These are phyloP conservation scores for sheep (Ovis aries) DNA, from an alignment of 2,113 vertebrate species.

Conservation along the genomic window DNA sequence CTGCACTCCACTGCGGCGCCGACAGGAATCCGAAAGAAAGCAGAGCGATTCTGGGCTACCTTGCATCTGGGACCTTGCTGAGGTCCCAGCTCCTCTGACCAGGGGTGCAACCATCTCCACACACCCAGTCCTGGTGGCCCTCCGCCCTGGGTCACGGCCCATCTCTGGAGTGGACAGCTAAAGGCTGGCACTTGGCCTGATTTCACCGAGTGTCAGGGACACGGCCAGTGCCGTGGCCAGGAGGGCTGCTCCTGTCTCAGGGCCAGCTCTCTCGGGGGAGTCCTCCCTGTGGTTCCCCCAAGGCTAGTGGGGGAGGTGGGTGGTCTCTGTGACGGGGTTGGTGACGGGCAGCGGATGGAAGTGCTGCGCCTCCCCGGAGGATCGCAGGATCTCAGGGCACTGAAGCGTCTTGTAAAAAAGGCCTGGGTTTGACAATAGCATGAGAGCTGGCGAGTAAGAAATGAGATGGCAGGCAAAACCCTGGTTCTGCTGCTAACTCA, in stretches of 20 bases:
- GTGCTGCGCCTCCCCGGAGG: not conserved
- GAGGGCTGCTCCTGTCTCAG: not conserved
- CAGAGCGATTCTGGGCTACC: not conserved
- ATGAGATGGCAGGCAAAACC: not conserved
- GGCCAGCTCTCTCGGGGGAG: not conserved
- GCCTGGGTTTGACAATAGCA: not conserved
- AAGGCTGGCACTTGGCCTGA: not conserved
- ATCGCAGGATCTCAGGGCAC: not conserved
- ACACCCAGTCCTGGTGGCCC: not conserved
- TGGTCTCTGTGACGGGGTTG: not conserved
- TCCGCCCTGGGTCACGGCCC: not conserved
- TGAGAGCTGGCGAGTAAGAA: fast-evolving
- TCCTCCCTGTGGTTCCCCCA: not conserved
- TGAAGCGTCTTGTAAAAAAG: not conserved
- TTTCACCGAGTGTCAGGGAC: not conserved
- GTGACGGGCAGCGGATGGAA: not conserved
- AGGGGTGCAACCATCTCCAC: too few species aligned
- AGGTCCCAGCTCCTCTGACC: not conserved
- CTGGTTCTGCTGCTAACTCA: not conserved
- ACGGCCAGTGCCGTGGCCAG: not conserved
- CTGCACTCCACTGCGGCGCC: too few species aligned
- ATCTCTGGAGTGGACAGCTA: not conserved
- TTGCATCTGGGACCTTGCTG: not conserved
- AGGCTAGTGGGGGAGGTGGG: too few species aligned
- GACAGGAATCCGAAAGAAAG: not conserved